Base-by-base conservation (phyloP, 2,888 invertebrate species). In the Cremastinae sp. region DNA sequence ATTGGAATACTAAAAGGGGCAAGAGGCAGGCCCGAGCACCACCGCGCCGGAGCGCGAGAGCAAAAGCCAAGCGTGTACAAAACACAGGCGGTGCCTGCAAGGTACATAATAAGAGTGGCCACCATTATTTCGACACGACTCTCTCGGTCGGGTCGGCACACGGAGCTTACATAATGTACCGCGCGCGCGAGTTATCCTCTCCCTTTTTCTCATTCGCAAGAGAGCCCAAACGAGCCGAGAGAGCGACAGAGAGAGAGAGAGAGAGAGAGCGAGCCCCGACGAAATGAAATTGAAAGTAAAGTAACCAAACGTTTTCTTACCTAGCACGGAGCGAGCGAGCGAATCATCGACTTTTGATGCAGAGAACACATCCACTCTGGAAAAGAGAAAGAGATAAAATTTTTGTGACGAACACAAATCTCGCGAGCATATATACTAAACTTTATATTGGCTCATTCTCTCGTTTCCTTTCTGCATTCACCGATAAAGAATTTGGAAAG, bases 231-330 rank as follows among this genome's bases (percentile, higher is more conserved):
- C n/a, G n/a, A n/a, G n/a, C n/a, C n/a, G 41, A 59, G 45, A 20
- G 38, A 64, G 51, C 16, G 18, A 36, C 28, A 43, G 61, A 43
- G 47, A 41, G 18, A 36, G 43, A 36, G 58, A 18, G 41, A 28
- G 51, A 34, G 49, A 22, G 65, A 20, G 54, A 41, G 54, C 62
- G 83, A 81, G 82, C 80, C 83, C 81, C 85, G 82, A 85, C 85
- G 81, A 86, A 89, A 89, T 84, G 87, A 89, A 89, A 89, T 88
- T 85, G 89, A 89, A 89, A 89, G 88, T 89, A 87, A 86, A 84
- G 84, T 81, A 84, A 84, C 81, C 81, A 83, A 85, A 84, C 83
- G 81, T 76, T 79, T n/a, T n/a, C 69, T 80, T 79, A 75, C 77
- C 74, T 78, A 75, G 75, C 75, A n/a, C n/a, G n/a, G n/a, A n/a